Percentiles rank a stretch among this genome's conserved stretches.
These are phyloP conservation scores for Callopanchax toddi DNA, from an alignment of 2,113 vertebrate genomes.

Conservation along the genomic window DNA sequence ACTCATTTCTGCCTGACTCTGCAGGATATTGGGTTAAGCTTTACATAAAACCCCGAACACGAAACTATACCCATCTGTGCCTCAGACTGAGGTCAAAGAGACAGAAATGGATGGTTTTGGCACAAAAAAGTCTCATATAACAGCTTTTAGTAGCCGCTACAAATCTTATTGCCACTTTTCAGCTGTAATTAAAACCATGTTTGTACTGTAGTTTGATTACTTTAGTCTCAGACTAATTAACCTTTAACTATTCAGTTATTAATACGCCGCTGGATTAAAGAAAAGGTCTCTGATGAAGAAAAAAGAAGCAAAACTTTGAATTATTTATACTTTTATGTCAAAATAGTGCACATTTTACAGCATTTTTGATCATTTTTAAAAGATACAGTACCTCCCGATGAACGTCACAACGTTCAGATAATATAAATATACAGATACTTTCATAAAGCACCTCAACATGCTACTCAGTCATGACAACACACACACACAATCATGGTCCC, in stretches of 20 bases:
- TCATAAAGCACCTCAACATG: slow-evolving; percentile 48
- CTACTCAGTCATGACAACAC: slow-evolving; percentile 40
- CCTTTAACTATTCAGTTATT: slow-evolving; percentile 30
- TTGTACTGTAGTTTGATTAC: too few relatives aligned
- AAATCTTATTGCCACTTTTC: too few relatives aligned
- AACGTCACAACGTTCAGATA: slow-evolving; percentile 35
- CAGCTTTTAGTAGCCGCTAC: too few relatives aligned
- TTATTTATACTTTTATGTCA: slow-evolving; percentile 67
- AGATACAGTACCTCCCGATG: slow-evolving; percentile 39
- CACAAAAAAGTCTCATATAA: neutral
- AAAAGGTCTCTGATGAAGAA: slow-evolving; percentile 18
- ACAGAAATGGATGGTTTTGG: neutral
- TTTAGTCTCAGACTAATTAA: slow-evolving; percentile 15
- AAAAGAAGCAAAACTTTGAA: slow-evolving; percentile 29
- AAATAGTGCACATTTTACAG: slow-evolving; percentile 70
- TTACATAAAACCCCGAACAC: neutral
- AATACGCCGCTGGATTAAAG: slow-evolving; percentile 5
- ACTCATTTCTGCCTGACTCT: slow-evolving; percentile 6
- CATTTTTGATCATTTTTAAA: slow-evolving; percentile 52
- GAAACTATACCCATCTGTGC: neutral
- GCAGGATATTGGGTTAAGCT: slow-evolving; percentile 12
- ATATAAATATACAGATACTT: slow-evolving; percentile 70
- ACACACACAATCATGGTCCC: slow-evolving; percentile 28
- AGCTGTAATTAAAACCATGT: too few relatives aligned
- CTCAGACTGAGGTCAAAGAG: slow-evolving; percentile 4